phyloP scores from a whole-genome alignment of 2,888 invertebrate species.

The Holacanthella duospinosa region DNA sequence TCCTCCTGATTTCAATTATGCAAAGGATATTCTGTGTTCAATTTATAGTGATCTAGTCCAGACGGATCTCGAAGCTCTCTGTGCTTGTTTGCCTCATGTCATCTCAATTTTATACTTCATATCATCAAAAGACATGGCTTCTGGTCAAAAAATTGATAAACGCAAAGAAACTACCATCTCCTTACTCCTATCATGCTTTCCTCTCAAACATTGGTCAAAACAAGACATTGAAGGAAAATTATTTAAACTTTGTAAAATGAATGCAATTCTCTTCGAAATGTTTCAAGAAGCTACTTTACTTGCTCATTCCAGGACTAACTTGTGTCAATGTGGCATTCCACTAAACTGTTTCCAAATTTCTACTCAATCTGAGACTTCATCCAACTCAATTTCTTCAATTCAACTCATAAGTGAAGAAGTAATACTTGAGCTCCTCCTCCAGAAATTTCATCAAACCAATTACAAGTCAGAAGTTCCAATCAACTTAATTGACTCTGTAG shows the following conservation, averaged over 20 bases:
- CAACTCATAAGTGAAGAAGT: not conserved
- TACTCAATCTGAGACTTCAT: not conserved
- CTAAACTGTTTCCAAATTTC: not conserved
- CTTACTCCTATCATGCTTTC: conserved; percentile 23
- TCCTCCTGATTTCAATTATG: conserved; percentile 6
- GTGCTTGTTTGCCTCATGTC: conserved; percentile 23
- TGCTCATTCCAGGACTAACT: conserved; percentile 20
- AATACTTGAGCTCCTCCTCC: not conserved
- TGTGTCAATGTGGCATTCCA: conserved; percentile 30
- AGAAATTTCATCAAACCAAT: not conserved
- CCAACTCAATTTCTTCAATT: not conserved
- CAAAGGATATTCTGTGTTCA: conserved; percentile 20
- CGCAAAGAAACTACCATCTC: not conserved
- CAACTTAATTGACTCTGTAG: not conserved
- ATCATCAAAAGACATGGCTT: not conserved
- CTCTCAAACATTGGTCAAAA: conserved; percentile 23
- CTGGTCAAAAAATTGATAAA: too few relatives aligned
- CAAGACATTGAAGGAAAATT: conserved; percentile 24
- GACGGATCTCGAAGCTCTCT: conserved; percentile 14
- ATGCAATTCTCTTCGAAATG: conserved; percentile 18
- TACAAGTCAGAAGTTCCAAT: not conserved
- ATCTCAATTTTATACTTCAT: conserved; percentile 8
- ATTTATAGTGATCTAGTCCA: conserved; percentile 23
- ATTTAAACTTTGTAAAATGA: conserved; percentile 17
- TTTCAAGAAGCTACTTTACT: conserved; percentile 26